Evolutionary conservation across 2,888 invertebrate genomes (phyloP).

Genomic region (Zele albiditarsus): DNA sequence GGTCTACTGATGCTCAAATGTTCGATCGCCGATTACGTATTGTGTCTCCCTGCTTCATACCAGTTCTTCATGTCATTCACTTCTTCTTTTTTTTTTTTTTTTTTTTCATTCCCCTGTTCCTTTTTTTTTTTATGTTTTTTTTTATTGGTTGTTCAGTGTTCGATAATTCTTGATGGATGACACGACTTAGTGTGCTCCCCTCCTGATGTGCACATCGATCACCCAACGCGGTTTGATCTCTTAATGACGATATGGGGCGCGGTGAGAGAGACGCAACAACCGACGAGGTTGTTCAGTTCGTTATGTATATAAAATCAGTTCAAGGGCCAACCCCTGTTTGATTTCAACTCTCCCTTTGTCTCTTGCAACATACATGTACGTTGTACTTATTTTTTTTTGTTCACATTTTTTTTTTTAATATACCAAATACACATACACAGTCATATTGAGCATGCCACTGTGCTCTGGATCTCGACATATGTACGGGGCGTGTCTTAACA

Average conservation of each 20-base stretch:
- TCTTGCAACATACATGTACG: constrained; percentile 30
- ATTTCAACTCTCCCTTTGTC: constrained; percentile 12
- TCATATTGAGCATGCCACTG: background rate
- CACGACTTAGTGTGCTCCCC: constrained; percentile 16
- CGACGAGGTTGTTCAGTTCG: constrained; percentile 31
- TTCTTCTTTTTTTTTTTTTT: constrained; percentile 2
- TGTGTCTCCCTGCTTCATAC: constrained; percentile 8
- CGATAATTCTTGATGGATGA: constrained; percentile 42
- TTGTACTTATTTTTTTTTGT: constrained; percentile 15
- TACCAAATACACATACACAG: background rate
- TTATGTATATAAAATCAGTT: constrained; percentile 56
- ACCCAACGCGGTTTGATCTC: constrained; percentile 35
- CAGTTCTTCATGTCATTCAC: background rate
- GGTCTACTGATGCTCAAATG: background rate
- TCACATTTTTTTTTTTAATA: constrained; percentile 8
- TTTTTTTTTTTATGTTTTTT: constrained; percentile 22
- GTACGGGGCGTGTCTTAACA: constrained; percentile 49
- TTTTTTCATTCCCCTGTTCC: background rate
- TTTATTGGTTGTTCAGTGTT: constrained; percentile 1
- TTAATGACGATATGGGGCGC: constrained; percentile 40
- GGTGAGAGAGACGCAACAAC: constrained; percentile 52
- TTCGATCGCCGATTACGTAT: constrained; percentile 21
- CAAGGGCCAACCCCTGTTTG: constrained; percentile 45
- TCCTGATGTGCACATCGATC: constrained; percentile 13
- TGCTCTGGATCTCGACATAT: constrained; percentile 47